These are phyloP conservation scores for Calephelis virginiensis DNA, from an alignment of 1,140 invertebrate genomes.

Conservation along the genomic window DNA sequence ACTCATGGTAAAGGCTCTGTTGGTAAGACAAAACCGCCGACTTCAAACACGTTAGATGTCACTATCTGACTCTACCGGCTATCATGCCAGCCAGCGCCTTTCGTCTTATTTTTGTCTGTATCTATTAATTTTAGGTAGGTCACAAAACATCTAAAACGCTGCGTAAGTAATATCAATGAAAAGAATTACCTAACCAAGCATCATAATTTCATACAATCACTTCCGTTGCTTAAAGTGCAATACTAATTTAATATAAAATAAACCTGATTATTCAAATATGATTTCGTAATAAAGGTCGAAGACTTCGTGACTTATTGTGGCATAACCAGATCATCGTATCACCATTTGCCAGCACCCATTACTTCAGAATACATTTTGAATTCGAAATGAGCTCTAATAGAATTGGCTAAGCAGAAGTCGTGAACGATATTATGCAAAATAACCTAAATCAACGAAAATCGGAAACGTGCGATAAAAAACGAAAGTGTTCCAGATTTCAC, in stretches of 20 bases:
- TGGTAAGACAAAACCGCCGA: too few relatives aligned
- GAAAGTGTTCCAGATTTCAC: slow-evolving; percentile 37
- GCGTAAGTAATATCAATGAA: background rate
- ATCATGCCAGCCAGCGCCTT: too few relatives aligned
- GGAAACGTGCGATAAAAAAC: slow-evolving; percentile 41
- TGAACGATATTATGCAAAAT: slow-evolving; percentile 65
- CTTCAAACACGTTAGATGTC: too few relatives aligned
- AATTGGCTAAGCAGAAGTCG: slow-evolving; percentile 47
- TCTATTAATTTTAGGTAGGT: background rate
- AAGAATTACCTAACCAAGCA: slow-evolving; percentile 1
- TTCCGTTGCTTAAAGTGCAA: background rate
- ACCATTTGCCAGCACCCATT: slow-evolving; percentile 45
- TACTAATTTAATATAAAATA: slow-evolving; percentile 30
- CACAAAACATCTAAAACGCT: background rate
- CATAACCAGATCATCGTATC: slow-evolving; percentile 61
- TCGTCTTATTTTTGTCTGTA: too few relatives aligned
- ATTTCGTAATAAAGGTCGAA: slow-evolving; percentile 63
- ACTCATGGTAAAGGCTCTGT: too few relatives aligned
- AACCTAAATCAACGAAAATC: slow-evolving; percentile 44
- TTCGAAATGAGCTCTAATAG: slow-evolving; percentile 54
- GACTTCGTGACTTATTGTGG: slow-evolving; percentile 55
- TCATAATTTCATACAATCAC: background rate
- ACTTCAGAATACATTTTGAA: slow-evolving; percentile 45
- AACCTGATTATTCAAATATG: slow-evolving; percentile 25
- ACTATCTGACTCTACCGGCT: too few relatives aligned